Conservation (phyloP, 2,113 vertebrate genomes). For the Sebastes schlegelii region DNA sequence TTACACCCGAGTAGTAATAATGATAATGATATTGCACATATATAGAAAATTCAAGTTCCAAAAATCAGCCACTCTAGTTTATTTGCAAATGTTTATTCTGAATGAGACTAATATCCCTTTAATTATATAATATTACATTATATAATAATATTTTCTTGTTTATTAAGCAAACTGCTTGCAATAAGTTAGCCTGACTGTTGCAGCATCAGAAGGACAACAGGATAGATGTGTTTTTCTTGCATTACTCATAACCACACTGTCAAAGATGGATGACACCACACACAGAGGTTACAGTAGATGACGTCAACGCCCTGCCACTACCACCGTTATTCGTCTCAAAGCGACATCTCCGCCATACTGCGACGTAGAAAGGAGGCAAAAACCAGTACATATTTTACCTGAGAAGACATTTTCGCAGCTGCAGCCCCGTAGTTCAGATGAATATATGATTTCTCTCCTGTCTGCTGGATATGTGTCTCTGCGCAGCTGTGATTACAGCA, state of each 20-base stretch:
- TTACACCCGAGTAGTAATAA: too few species aligned
- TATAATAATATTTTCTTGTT: not conserved
- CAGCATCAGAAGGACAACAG: constrained; percentile 7
- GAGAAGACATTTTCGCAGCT: constrained; percentile 57
- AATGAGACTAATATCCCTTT: too few species aligned
- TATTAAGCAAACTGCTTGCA: not conserved
- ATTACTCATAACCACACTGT: not conserved
- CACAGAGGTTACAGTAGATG: not conserved
- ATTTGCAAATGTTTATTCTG: too few species aligned
- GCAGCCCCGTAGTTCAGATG: not conserved
- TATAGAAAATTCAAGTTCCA: too few species aligned
- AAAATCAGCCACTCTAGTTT: too few species aligned
- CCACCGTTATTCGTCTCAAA: not conserved
- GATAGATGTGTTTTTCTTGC: not conserved
- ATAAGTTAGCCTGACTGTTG: not conserved
- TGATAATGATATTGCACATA: too few species aligned
- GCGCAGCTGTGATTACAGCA: constrained; percentile 53
- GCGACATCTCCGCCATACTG: not conserved
- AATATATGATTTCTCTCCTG: not conserved
- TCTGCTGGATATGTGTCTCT: not conserved
- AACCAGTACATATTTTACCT: constrained; percentile 50
- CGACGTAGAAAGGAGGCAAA: not conserved
- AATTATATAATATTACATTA: too few species aligned
- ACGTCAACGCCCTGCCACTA: not conserved
- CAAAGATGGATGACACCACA: constrained; percentile 60